Evolutionary conservation across 2,888 invertebrate species (phyloP).

Genomic region (Opisthograptis luteolata): DNA sequence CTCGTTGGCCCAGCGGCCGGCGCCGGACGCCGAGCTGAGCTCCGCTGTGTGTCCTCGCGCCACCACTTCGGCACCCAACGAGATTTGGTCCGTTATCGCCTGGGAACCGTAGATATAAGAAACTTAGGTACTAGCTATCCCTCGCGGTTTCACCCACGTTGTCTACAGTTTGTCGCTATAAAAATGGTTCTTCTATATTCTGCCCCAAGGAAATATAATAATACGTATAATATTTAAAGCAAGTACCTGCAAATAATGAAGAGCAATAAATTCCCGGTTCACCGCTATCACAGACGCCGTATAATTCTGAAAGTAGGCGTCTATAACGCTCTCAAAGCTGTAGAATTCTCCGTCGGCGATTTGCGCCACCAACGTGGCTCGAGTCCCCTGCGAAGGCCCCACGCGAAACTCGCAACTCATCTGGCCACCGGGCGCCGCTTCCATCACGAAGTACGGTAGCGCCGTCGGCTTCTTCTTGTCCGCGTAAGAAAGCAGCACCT

Average conservation of each 20-base stretch:
- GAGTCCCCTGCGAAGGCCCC: constrained; percentile 60
- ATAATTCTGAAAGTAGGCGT: constrained; percentile 65
- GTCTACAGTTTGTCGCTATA: too few relatives aligned
- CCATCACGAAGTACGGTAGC: constrained; percentile 76
- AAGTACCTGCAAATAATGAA: constrained; percentile 72
- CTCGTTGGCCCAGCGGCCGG: constrained; percentile 66
- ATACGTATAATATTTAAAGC: neutral
- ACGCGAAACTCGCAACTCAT: constrained; percentile 76
- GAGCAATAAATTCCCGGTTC: constrained; percentile 74
- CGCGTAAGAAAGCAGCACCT: constrained; percentile 66
- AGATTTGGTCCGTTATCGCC: constrained; percentile 66
- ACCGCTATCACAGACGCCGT: constrained; percentile 76
- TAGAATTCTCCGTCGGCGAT: constrained; percentile 70
- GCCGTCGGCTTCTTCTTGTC: constrained; percentile 60
- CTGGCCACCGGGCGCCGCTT: constrained; percentile 77
- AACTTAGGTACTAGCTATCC: too few relatives aligned
- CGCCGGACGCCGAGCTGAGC: constrained; percentile 71
- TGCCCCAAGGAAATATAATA: too few relatives aligned
- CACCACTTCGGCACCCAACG: constrained; percentile 74
- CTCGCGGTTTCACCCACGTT: too few relatives aligned
- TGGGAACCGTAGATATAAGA: too few relatives aligned
- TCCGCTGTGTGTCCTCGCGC: constrained; percentile 66
- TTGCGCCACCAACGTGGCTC: constrained; percentile 72
- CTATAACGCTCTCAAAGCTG: constrained; percentile 75
- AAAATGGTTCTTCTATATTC: too few relatives aligned